Conservation (phyloP, 2,888 invertebrate genomes). For the Scaptomyza parva region DNA sequence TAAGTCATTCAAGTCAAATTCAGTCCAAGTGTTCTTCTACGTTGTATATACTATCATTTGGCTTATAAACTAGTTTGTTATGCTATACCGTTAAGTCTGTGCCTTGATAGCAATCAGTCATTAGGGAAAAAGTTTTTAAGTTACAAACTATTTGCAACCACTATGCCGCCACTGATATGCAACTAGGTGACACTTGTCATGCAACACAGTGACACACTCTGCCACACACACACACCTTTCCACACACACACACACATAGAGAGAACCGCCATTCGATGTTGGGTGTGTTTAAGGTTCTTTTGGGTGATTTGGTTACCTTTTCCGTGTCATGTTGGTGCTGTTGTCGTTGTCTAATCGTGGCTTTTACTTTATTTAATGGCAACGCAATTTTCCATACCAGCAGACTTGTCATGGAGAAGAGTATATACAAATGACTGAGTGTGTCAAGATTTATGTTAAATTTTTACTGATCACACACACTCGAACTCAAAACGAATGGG, state of each 20-base stretch:
- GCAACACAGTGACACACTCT: constrained; percentile 29
- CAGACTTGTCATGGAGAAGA: constrained; percentile 1
- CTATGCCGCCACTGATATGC: constrained; percentile 49
- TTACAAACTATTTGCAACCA: constrained; percentile 28
- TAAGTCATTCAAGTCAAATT: no score
- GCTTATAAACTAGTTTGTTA: not conserved
- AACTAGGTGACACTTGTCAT: constrained; percentile 71
- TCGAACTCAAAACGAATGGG: constrained; percentile 5
- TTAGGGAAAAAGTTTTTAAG: no score
- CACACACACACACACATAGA: constrained; percentile 9
- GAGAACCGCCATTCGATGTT: not conserved
- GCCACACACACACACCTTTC: constrained; percentile 15
- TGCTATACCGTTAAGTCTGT: not conserved
- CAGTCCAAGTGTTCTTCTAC: no score
- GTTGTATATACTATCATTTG: no score
- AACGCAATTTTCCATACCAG: constrained; percentile 65
- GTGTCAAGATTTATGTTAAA: constrained; percentile 58
- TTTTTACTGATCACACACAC: constrained; percentile 48
- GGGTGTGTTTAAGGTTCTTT: constrained; percentile 61
- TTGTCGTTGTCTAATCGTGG: constrained; percentile 59
- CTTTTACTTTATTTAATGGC: constrained; percentile 70
- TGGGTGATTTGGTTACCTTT: constrained; percentile 22
- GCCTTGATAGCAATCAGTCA: not conserved
- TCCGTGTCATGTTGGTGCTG: constrained; percentile 38
- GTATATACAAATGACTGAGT: not conserved